Base-by-base conservation (phyloP, 2,113 vertebrate genomes). In the Platichthys stellatus region DNA sequence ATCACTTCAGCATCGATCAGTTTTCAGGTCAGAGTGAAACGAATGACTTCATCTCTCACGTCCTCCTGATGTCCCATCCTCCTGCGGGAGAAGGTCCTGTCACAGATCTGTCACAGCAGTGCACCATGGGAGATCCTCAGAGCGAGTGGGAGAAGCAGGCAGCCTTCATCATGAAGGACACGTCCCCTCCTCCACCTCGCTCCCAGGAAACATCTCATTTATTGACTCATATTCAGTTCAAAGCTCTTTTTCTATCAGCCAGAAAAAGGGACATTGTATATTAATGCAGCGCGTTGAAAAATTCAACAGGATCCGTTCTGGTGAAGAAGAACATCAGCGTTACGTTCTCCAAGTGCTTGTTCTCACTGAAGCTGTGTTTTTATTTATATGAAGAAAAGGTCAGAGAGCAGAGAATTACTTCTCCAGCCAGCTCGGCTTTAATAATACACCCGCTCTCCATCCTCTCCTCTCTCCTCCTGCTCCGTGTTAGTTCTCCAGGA, bases 401-500 rank as follows among this genome's bases (percentile, higher is more conserved):
- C 67, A 53, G 47, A 23, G 65, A 2, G 13, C 67, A 53, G 45
- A 23, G 64, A 2, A 18, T 51, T 24, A 51, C 65, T 64, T 24
- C 31, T 35, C 31, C 8, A 47, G 14, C 72, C 74, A 84, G 18
- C 76, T 1, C 51, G 58, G 63, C 76, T 82, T 74, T 69, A 58
- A 84, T 77, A 83, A 78, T 43, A 68, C 69, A 72, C 69, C 62
- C 68, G 76, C 81, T 72, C 64, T 76, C 20, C 72, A 43, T 54
- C 68, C 59, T 54, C 45, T 17, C 51, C 14, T 2, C 59, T n/a
- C 49, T 35, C 59, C 40, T 56, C 68, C 54, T 83, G 61, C 72
- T 77, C 60, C 63, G 28, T 60, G 18, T 82, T 63, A 75, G 69
- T 88, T 86, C 86, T 84, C 75, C 69, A 83, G 60, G 80, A 85